Evolutionary conservation across 2,888 invertebrate species (phyloP), one percentile per base, ranked within the genome.

Genomic region (Aproaerema taeniolella): DNA sequence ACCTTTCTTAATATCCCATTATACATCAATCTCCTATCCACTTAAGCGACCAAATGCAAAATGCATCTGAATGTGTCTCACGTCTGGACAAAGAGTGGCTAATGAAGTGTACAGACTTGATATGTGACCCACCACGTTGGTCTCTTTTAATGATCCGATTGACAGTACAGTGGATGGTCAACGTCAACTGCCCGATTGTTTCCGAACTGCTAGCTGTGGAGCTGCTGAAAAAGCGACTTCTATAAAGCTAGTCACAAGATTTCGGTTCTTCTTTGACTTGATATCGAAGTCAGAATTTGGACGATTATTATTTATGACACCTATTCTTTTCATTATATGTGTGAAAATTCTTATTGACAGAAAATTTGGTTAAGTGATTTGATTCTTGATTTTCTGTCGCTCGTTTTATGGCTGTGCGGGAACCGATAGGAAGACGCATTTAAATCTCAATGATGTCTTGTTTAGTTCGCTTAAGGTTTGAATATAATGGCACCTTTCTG

Each of bases 121-220:
- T 72, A 69, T 74, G 81, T 77, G 81, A 79, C 79, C 78, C 67
- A 62, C 65, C 68, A 51, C 52, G 50, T 61, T 55, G 53, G 26
- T n/a, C n/a, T 50, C 53, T 62, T 61, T 74, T 82, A 82, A 82
- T 79, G 81, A 78, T 76, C 53, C 75, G 80, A 82, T 77, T 83
- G 83, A 80, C 83, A 82, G 82, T 66, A 81, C 80, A 76, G 80
- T 70, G 67, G 80, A 68, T 61, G 65, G 61, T 58, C 58, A 55
- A 60, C 63, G 76, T 71, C 73, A 60, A 67, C 64, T 50, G 46
- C 31, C 38, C 79, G 72, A 83, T 85, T 83, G 83, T 83, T 81
- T 77, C 73, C 68, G 67, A 58, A 57, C 57, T 67, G 69, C 60
- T 54, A 55, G 47, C 39, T 15, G 34, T 49, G 48, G 41, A 66